Evolutionary conservation across 2,113 vertebrate species (phyloP).

Genomic region (Pungitius pungitius): DNA sequence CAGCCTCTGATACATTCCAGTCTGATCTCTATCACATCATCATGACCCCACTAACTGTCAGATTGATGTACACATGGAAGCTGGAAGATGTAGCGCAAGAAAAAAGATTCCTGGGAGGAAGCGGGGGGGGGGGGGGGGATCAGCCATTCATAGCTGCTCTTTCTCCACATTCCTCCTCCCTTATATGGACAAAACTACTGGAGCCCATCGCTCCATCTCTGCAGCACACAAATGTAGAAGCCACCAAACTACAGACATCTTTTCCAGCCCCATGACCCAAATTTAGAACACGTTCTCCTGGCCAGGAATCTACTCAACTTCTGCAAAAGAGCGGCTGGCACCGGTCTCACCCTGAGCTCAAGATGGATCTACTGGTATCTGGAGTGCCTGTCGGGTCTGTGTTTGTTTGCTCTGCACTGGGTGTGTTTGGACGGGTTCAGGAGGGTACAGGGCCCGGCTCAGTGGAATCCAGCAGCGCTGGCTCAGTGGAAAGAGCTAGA

Average conservation of each 20-base stretch:
- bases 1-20: background rate
- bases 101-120: conserved; percentile 12
- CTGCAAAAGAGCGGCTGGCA: background rate
- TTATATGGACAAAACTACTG: conserved; percentile 81
- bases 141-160: conserved; percentile 73
- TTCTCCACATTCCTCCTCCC: conserved; percentile 77
- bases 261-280: conserved; percentile 10
- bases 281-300: conserved; percentile 5
- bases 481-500: conserved; percentile 30
- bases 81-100: conserved; percentile 24
- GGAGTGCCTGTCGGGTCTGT: conserved; percentile 12
- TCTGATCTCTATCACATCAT: background rate
- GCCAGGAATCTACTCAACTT: conserved; percentile 4
- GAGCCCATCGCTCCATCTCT: conserved; percentile 56
- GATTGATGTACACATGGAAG: conserved; percentile 1
- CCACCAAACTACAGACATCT: conserved; percentile 23
- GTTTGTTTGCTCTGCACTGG: conserved; percentile 46
- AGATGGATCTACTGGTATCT: conserved; percentile 9
- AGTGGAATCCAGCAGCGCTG: conserved; percentile 33
- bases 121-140: conserved; percentile 46
- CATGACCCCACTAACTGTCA: background rate
- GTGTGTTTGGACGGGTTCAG: conserved; percentile 32
- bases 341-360: background rate
- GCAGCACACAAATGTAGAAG: conserved; percentile 22
- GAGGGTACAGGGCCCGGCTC: conserved; percentile 34